Base-by-base conservation (phyloP, 2,113 vertebrate species). In the Pipra filicauda region DNA sequence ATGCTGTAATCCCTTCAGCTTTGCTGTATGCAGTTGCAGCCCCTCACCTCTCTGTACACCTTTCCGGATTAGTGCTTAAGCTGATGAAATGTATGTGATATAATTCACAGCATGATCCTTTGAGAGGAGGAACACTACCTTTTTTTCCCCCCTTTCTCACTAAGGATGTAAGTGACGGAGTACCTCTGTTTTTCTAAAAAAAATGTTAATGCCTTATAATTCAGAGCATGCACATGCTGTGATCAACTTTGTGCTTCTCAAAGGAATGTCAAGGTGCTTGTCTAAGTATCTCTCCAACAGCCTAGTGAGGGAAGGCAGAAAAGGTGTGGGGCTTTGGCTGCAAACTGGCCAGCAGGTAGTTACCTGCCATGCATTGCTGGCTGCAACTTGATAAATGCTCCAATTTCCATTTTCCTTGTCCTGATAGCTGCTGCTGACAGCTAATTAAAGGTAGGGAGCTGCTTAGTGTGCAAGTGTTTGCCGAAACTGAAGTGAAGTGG, bases 181-280 rank as follows among this genome's bases (percentile, higher is more conserved):
- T 18, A n/a, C 5, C 5, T 83, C 43, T 39, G 3, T 23, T 44
- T 49, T 78, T 49, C 20, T 59, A 39, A 84, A 64, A 74, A 41
- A 39, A 16, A 81, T 31, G 4, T 48, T 59, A 87, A 62, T 46
- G 18, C 10, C 6, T 3, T 16, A 1, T 48, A 39, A 55, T 41
- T 85, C n/a, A 31, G 48, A 52, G 62, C 26, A 27, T 10, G 24
- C 20, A 7, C 7, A 8, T 12, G 24, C 43, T 2, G 1, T 41
- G 43, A 37, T 31, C 30, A 46, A 17, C 49, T 35, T 46, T 52
- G 24, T 35, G 26, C 31, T 33, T 6, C 17, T 64, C 28, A 31
- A 75, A 75, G 52, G 33, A 62, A 64, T 0, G 1, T 8, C 15
- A 39, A 22, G 23, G 11, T 18, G 21, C 19, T 59, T 0, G 0